Conservation (phyloP, 2,113 vertebrate genomes). For the Cochlearius cochlearius region DNA sequence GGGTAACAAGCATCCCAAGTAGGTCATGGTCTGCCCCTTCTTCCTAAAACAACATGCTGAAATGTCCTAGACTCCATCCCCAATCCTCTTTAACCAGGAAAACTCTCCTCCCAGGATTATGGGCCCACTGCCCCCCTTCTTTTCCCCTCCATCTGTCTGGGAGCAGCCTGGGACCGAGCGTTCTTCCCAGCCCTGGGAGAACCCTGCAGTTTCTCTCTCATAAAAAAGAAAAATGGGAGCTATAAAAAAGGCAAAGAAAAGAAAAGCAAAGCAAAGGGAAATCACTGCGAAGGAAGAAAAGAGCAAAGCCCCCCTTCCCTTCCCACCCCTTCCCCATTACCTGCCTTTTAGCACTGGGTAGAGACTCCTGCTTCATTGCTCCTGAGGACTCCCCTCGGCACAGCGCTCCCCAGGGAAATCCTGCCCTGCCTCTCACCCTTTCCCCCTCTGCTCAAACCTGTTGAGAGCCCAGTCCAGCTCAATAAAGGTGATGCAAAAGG, state of each 20-base stretch:
- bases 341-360: not conserved
- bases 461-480: not conserved
- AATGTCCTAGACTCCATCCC: not conserved
- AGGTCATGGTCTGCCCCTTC: not conserved
- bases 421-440: not conserved
- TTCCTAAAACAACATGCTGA: not conserved
- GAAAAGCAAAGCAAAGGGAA: conserved; percentile 50
- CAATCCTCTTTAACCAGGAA: conserved; percentile 29
- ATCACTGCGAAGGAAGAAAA: conserved; percentile 18
- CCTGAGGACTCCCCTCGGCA: not conserved
- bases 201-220: conserved; percentile 54
- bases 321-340: not conserved
- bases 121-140: conserved; percentile 37
- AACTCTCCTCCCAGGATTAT: conserved; percentile 17
- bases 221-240: conserved; percentile 67
- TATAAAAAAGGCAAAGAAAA: conserved; percentile 59
- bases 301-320: conserved; percentile 23
- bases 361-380: not conserved
- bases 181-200: conserved; percentile 52
- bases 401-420: not conserved
- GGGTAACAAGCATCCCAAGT: not conserved
- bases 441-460: not conserved
- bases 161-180: conserved; percentile 49
- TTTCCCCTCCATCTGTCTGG: conserved; percentile 49
- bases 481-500: not conserved